phyloP scores from a whole-genome alignment of 1,140 invertebrate species.

The Tetranychus cinnabarinus region DNA sequence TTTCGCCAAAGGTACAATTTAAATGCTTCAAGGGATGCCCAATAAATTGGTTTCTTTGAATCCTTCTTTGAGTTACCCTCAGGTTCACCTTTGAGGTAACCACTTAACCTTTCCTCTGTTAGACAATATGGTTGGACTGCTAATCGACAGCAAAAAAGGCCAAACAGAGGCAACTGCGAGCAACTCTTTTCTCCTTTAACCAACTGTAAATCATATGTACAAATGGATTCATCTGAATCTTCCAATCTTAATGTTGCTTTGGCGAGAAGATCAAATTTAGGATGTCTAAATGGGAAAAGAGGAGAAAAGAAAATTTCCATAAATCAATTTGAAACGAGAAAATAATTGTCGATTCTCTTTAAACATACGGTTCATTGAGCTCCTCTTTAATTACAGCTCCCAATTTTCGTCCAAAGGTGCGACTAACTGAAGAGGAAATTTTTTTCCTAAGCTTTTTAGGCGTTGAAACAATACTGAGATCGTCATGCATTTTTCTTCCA shows the following conservation, averaged over 20 bases:
- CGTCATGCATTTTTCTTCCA: conserved; percentile 38
- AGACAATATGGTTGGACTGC: conserved; percentile 38
- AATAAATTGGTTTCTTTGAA: background rate
- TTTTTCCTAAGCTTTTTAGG: conserved; percentile 39
- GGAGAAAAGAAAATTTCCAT: background rate
- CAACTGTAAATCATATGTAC: conserved; percentile 22
- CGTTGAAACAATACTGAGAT: conserved; percentile 39
- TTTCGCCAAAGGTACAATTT: conserved; percentile 20
- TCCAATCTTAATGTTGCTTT: conserved; percentile 32
- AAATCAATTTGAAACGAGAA: background rate
- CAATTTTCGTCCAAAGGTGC: conserved; percentile 38
- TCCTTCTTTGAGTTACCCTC: conserved; percentile 12
- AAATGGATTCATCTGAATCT: conserved; percentile 31
- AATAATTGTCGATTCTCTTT: background rate
- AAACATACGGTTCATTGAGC: conserved; percentile 5
- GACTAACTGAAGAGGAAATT: conserved; percentile 39
- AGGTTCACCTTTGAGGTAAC: conserved; percentile 23
- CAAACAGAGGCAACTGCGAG: conserved; percentile 38
- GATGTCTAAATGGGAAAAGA: conserved; percentile 27
- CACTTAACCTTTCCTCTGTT: conserved; percentile 27
- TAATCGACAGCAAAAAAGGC: conserved; percentile 44
- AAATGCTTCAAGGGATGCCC: conserved; percentile 19
- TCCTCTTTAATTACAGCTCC: conserved; percentile 23
- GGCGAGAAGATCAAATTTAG: conserved; percentile 41
- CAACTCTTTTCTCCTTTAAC: conserved; percentile 24